These are phyloP conservation scores for Drosophila truncata DNA, from an alignment of 1,140 invertebrate species.

Conservation along the genomic window DNA sequence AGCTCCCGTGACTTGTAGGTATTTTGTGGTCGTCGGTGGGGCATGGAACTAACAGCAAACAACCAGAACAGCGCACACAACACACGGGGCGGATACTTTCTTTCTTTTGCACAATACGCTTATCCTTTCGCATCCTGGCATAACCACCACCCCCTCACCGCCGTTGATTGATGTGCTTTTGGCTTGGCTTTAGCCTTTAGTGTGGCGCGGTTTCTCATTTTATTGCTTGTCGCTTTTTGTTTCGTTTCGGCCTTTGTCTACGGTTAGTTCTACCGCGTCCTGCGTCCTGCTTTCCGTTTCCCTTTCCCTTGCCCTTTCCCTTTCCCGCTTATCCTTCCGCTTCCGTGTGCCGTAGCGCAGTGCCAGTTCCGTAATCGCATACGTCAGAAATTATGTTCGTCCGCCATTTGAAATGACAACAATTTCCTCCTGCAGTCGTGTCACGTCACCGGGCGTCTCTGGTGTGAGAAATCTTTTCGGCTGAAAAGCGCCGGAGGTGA, in stretches of 20 bases:
- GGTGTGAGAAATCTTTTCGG: constrained; percentile 50
- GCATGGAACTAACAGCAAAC: constrained; percentile 66
- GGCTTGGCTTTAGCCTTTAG: constrained; percentile 28
- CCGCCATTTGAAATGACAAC: constrained; percentile 66
- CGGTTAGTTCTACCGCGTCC: constrained; percentile 44
- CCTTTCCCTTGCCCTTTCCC: no score
- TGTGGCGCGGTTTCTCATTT: constrained; percentile 73
- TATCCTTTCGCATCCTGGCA: constrained; percentile 53
- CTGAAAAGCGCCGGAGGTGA: constrained; percentile 40
- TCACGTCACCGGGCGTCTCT: constrained; percentile 25
- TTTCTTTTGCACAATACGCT: constrained; percentile 69
- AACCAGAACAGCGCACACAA: constrained; percentile 28
- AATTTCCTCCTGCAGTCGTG: constrained; percentile 52
- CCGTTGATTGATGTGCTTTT: constrained; percentile 80
- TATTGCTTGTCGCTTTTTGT: constrained; percentile 75
- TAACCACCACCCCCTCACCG: constrained; percentile 14
- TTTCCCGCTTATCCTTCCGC: constrained; percentile 21
- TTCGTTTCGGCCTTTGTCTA: constrained; percentile 59
- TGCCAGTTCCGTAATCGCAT: constrained; percentile 71
- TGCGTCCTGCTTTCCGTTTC: constrained; percentile 18
- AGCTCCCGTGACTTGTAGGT: constrained; percentile 64
- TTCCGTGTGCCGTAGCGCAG: constrained; percentile 33
- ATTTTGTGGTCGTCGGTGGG: constrained; percentile 71
- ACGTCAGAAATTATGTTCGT: constrained; percentile 81
- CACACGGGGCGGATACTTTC: constrained; percentile 40